Percentiles rank a stretch among this genome's conserved stretches.
Conservation (phyloP, 2,888 invertebrate species). For the Notodonta ziczac region DNA sequence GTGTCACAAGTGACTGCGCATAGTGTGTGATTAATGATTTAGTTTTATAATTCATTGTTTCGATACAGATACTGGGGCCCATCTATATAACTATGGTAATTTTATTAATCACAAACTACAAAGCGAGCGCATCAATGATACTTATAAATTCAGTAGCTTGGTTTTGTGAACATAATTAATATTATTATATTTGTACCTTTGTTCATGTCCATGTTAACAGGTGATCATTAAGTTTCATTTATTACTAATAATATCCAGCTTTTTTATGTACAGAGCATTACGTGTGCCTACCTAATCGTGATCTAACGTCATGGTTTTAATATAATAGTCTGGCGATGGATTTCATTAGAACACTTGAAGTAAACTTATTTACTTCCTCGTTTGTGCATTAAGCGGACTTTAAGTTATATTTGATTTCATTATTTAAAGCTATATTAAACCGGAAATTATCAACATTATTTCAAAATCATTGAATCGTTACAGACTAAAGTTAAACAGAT, state of each 20-base stretch:
- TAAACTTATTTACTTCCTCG: background rate
- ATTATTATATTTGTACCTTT: too few species aligned
- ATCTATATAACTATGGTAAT: too few species aligned
- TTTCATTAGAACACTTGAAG: background rate
- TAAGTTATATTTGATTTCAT: background rate
- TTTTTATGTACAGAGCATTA: background rate
- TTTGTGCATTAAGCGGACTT: background rate
- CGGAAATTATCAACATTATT: constrained; percentile 7
- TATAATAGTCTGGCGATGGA: background rate
- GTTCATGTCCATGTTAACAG: too few species aligned
- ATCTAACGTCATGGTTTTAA: background rate
- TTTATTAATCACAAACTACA: too few species aligned
- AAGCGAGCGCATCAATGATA: too few species aligned
- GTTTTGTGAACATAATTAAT: too few species aligned
- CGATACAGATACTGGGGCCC: too few species aligned
- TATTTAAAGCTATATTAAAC: background rate
- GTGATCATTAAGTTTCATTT: background rate
- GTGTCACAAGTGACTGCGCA: background rate
- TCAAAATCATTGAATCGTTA: background rate
- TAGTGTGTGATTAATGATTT: background rate
- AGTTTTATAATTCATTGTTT: background rate
- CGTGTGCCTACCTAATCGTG: background rate
- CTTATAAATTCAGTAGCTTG: too few species aligned
- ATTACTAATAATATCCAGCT: background rate
- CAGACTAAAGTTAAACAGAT: background rate